phyloP scores from a whole-genome alignment of 2,888 invertebrate species.

The Amphipoea lucens region DNA sequence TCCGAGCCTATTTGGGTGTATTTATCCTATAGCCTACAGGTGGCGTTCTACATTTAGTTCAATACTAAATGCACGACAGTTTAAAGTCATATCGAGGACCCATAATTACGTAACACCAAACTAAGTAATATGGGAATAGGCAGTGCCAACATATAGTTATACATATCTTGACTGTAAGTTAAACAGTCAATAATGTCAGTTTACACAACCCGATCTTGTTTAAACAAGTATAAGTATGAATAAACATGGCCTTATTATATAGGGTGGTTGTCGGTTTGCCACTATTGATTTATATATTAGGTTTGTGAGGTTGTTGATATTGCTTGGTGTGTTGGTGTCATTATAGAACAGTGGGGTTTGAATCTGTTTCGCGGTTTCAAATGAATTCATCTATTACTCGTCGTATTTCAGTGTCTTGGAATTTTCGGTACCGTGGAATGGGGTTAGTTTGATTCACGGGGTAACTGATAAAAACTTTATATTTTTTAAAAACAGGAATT shows the following conservation, averaged over 20 bases:
- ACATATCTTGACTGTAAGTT: conserved; percentile 45
- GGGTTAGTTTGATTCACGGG: no score
- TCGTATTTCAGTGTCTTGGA: background rate
- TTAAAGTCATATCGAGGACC: no score
- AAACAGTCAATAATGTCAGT: conserved; percentile 53
- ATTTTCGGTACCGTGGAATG: no score
- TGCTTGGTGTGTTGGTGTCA: background rate
- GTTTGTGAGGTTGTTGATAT: background rate
- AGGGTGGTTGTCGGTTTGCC: conserved; percentile 7
- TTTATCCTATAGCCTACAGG: no score
- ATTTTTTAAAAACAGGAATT: no score
- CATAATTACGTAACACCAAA: conserved; percentile 15
- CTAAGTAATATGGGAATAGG: conserved; percentile 18
- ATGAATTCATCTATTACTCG: background rate
- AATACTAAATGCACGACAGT: no score
- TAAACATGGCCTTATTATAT: conserved; percentile 54
- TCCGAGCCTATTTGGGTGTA: no score
- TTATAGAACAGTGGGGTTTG: background rate
- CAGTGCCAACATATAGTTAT: conserved; percentile 29
- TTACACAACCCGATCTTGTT: conserved; percentile 59
- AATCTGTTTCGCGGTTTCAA: background rate
- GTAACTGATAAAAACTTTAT: no score
- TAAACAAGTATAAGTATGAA: conserved; percentile 63
- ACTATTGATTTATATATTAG: conserved; percentile 45
- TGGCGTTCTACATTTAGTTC: no score